phyloP scores from a whole-genome alignment of 1,140 invertebrate species.

The Zelostemma sp. region DNA sequence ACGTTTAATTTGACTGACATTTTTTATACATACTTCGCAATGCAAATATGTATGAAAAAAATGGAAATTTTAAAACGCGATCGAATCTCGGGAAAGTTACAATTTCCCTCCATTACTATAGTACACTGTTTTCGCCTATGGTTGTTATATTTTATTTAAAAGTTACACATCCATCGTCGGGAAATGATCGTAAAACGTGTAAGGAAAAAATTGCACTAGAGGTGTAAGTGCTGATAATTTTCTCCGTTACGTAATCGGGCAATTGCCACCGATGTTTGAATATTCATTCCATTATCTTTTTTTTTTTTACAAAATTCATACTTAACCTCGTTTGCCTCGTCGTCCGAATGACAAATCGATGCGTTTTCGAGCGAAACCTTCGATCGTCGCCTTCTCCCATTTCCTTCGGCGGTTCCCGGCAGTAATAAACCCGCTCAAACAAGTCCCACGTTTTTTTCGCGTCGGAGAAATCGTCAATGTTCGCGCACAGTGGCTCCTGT shows the following conservation, averaged over 20 bases:
- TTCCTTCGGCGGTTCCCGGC: no score
- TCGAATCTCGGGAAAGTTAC: not conserved
- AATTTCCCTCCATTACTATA: no score
- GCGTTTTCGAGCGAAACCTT: not conserved
- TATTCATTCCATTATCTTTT: not conserved
- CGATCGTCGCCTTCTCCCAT: not conserved
- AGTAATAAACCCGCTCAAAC: no score
- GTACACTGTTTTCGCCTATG: no score
- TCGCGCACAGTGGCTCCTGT: constrained; percentile 35
- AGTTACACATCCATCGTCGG: no score
- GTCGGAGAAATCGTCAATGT: not conserved
- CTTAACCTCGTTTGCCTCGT: not conserved
- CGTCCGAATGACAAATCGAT: not conserved
- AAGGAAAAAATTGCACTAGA: not conserved
- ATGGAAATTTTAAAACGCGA: no score
- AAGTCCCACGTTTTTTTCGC: not conserved
- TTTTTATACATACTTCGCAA: no score
- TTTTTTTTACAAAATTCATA: not conserved
- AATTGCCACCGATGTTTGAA: not conserved
- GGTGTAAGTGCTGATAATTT: not conserved
- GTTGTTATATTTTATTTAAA: no score
- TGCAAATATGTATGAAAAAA: no score
- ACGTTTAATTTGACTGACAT: no score
- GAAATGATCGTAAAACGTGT: no score
- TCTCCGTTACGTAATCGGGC: not conserved